These are phyloP conservation scores for Ricordea florida DNA, from an alignment of 92 coral and sea anemone genomes.

Conservation along the genomic window DNA sequence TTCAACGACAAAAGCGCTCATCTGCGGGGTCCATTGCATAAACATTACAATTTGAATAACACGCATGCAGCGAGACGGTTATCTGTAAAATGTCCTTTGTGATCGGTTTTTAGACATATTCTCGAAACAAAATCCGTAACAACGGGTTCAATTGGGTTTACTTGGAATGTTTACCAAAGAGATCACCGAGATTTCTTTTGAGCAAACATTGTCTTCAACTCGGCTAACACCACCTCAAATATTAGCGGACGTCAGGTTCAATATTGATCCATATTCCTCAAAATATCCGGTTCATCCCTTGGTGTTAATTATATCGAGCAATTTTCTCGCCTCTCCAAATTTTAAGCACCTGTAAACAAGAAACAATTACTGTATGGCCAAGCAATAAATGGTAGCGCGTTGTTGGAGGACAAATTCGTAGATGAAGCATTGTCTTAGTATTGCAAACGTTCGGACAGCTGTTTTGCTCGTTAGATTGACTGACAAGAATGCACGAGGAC, in stretches of 20 bases:
- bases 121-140: not conserved
- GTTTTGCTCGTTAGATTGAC: not conserved
- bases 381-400: not conserved
- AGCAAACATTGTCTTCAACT: conserved; percentile 71
- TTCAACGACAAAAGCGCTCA: conserved; percentile 29
- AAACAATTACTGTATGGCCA: conserved; percentile 35
- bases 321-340: conserved; percentile 56
- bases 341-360: conserved; percentile 68
- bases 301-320: conserved; percentile 80
- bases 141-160: conserved; percentile 25
- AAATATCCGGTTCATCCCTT: conserved; percentile 82
- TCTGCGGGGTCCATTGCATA: conserved; percentile 50
- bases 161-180: conserved; percentile 47
- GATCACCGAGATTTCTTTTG: conserved; percentile 56
- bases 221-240: conserved; percentile 64
- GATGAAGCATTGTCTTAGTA: too few relatives aligned
- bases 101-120: not conserved
- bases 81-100: not conserved
- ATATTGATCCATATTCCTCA: conserved; percentile 76
- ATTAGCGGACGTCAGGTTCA: conserved; percentile 58
- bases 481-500: not conserved
- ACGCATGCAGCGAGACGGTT: conserved; percentile 12
- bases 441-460: too few relatives aligned
- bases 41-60: conserved; percentile 35
- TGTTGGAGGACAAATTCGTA: not conserved